phyloP scores from a whole-genome alignment of 2,888 invertebrate genomes.

The Heliconius hortense region DNA sequence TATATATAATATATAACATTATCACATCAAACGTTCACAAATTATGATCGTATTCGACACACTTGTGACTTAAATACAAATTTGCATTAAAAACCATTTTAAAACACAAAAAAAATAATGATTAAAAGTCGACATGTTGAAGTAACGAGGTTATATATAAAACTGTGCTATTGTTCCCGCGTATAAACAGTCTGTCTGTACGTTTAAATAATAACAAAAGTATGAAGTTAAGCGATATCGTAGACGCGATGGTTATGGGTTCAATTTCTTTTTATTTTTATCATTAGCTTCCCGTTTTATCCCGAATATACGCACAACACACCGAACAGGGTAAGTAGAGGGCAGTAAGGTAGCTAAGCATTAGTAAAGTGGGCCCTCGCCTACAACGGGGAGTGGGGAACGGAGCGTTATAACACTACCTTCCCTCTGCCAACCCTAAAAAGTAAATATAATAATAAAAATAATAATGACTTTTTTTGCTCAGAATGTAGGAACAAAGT shows the following conservation, averaged over 20 bases:
- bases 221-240: not conserved
- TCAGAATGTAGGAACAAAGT: too few species aligned
- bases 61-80: not conserved
- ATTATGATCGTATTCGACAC: not conserved
- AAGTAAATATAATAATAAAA: too few species aligned
- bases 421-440: too few species aligned
- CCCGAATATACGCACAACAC: too few species aligned
- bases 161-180: not conserved
- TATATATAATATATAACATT: too few species aligned
- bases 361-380: too few species aligned
- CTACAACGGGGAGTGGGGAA: too few species aligned
- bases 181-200: constrained; percentile 7
- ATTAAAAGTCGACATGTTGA: not conserved
- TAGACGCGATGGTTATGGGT: not conserved
- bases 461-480: too few species aligned
- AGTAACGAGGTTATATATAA: not conserved
- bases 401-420: too few species aligned
- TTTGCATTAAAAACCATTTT: not conserved
- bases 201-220: not conserved
- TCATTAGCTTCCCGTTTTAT: not conserved
- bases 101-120: not conserved
- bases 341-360: too few species aligned
- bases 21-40: not conserved
- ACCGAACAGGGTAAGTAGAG: too few species aligned
- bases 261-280: not conserved